Evolutionary conservation across 2,797 vertebrate species (phyloP).

Genomic region (Ptychobarbus kaznakovi): DNA sequence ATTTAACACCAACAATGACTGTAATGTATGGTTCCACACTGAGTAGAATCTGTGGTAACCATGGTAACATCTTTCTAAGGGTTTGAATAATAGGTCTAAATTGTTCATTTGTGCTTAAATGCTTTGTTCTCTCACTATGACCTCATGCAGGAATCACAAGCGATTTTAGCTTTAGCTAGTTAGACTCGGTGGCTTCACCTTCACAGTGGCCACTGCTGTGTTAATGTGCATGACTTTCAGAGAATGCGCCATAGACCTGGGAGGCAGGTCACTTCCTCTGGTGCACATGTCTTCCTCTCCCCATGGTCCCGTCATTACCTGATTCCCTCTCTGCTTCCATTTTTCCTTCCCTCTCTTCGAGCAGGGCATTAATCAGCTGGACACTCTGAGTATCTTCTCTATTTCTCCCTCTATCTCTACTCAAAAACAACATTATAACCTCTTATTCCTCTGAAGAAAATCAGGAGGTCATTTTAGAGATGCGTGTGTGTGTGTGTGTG

Average conservation of each 20-base stretch:
- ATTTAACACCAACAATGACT: neutral
- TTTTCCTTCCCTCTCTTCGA: constrained; percentile 31
- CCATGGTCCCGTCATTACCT: constrained; percentile 18
- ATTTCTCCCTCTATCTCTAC: constrained; percentile 16
- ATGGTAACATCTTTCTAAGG: constrained; percentile 17
- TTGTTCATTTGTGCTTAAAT: constrained; percentile 41
- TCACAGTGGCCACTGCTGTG: constrained; percentile 48
- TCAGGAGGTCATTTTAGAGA: constrained; percentile 34
- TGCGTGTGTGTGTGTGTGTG: neutral
- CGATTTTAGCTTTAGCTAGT: constrained; percentile 38
- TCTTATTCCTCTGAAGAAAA: constrained; percentile 17
- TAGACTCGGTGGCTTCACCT: constrained; percentile 44
- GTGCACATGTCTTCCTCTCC: constrained; percentile 36
- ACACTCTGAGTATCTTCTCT: constrained; percentile 21
- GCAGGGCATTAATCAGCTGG: constrained; percentile 54
- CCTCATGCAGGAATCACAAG: constrained; percentile 34
- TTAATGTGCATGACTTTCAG: constrained; percentile 54
- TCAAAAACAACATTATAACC: constrained; percentile 33
- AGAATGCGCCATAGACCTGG: constrained; percentile 40
- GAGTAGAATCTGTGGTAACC: neutral
- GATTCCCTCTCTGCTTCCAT: constrained; percentile 29
- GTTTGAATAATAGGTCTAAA: constrained; percentile 35
- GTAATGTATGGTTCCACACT: neutral
- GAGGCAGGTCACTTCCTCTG: constrained; percentile 46
- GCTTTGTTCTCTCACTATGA: constrained; percentile 40